phyloP scores from a whole-genome alignment of 2,888 invertebrate genomes.

The Dugesia japonica region DNA sequence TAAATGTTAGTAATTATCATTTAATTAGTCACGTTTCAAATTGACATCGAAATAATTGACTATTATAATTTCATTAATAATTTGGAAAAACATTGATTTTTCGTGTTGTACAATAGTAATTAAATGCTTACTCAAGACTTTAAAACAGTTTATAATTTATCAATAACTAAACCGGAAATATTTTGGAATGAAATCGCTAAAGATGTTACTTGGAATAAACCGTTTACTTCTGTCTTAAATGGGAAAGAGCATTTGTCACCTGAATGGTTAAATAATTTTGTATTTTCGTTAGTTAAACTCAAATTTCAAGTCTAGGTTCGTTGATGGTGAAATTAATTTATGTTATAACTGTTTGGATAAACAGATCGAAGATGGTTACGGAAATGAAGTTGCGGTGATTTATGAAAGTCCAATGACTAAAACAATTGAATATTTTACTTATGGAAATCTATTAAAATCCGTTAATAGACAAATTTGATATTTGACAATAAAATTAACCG shows the following conservation, averaged over 20 bases:
- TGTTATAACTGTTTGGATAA: constrained; percentile 80
- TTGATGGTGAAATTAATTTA: constrained; percentile 74
- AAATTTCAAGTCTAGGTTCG: constrained; percentile 54
- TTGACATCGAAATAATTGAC: too few species aligned
- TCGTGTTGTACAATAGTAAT: too few species aligned
- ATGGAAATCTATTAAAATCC: constrained; percentile 59
- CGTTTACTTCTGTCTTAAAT: not conserved
- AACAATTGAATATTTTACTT: constrained; percentile 62
- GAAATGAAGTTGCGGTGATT: constrained; percentile 64
- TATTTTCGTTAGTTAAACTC: too few species aligned
- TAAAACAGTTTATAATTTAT: not conserved
- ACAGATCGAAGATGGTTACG: constrained; percentile 63
- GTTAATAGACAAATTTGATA: not conserved
- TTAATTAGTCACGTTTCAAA: too few species aligned
- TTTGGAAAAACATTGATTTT: too few species aligned
- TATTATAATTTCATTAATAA: too few species aligned
- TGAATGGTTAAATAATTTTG: too few species aligned
- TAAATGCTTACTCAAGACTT: not conserved
- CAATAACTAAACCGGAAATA: not conserved
- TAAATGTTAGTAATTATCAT: too few species aligned
- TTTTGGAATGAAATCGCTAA: not conserved
- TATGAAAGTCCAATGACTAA: constrained; percentile 76
- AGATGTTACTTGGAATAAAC: not conserved
- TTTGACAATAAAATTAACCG: not conserved
- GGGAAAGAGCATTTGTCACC: not conserved